phyloP scores from a whole-genome alignment of 1,140 invertebrate genomes.

The Phymastichus coffea region DNA sequence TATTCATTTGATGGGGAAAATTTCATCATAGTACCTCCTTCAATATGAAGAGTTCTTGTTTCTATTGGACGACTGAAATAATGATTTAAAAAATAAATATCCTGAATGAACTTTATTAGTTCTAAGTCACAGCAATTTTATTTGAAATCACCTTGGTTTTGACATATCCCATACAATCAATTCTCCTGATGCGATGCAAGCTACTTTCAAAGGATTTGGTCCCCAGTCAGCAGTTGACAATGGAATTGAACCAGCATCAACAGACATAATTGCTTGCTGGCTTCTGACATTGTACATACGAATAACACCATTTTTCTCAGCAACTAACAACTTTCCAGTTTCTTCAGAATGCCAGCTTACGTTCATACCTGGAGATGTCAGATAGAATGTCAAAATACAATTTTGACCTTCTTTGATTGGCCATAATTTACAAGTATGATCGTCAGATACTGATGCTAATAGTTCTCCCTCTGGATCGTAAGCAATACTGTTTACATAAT shows the following conservation, averaged over 20 bases:
- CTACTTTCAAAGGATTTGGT: slow-evolving; percentile 64
- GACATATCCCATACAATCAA: slow-evolving; percentile 65
- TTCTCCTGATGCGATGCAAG: slow-evolving; percentile 63
- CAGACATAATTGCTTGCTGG: slow-evolving; percentile 69
- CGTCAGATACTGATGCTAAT: slow-evolving; percentile 75
- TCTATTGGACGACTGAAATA: slow-evolving; percentile 59
- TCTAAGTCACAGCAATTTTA: not conserved
- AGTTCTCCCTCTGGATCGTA: slow-evolving; percentile 70
- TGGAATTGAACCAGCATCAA: slow-evolving; percentile 65
- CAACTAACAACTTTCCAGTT: slow-evolving; percentile 72
- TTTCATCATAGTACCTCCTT: slow-evolving; percentile 60
- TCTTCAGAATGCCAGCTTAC: slow-evolving; percentile 72
- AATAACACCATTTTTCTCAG: slow-evolving; percentile 72
- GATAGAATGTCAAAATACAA: slow-evolving; percentile 60
- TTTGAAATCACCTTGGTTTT: slow-evolving; percentile 58
- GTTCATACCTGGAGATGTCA: slow-evolving; percentile 71
- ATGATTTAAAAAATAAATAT: slow-evolving; percentile 17
- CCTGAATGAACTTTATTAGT: not conserved
- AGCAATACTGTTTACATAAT: slow-evolving; percentile 70
- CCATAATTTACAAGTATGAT: slow-evolving; percentile 74
- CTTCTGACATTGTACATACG: slow-evolving; percentile 71
- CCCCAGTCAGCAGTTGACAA: slow-evolving; percentile 72
- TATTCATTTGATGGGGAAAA: slow-evolving; percentile 60
- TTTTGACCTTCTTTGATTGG: slow-evolving; percentile 57
- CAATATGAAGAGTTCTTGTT: slow-evolving; percentile 58